Conservation (phyloP, 2,113 vertebrate species). For the Scolopax mira region DNA sequence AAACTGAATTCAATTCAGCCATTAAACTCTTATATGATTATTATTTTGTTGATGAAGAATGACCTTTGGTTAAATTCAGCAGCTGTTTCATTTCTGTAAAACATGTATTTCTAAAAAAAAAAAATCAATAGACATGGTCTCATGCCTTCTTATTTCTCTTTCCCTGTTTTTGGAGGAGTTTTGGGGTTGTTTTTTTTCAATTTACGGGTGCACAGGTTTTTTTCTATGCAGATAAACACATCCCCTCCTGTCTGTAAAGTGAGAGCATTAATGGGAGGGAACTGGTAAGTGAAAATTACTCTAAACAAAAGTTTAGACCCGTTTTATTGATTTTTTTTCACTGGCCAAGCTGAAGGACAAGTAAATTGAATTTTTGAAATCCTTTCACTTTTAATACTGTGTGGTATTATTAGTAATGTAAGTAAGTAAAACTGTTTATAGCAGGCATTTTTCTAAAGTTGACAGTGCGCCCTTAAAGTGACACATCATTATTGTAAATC, state of each 20-base stretch:
- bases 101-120: not conserved
- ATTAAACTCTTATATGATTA: not conserved
- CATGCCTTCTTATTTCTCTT: not conserved
- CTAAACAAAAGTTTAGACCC: not conserved
- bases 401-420: not conserved
- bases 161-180: not conserved
- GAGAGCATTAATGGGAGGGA: not conserved
- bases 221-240: not conserved
- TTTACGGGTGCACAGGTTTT: not conserved
- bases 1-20: not conserved
- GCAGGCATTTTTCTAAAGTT: slow-evolving; percentile 18
- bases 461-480: not conserved
- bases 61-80: not conserved
- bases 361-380: slow-evolving; percentile 20
- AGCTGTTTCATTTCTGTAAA: not conserved
- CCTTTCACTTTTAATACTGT: slow-evolving; percentile 18
- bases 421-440: slow-evolving; percentile 35
- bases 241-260: not conserved
- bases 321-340: slow-evolving; percentile 12
- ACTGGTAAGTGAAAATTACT: not conserved
- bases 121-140: not conserved
- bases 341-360: slow-evolving; percentile 11
- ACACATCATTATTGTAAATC: not conserved
- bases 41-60: slow-evolving; percentile 5
- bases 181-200: not conserved